A percentile compares a stretch with the other conserved stretches of the same genome.
phyloP scores from a whole-genome alignment of 2,113 vertebrate genomes.

The Carlito syrichta region DNA sequence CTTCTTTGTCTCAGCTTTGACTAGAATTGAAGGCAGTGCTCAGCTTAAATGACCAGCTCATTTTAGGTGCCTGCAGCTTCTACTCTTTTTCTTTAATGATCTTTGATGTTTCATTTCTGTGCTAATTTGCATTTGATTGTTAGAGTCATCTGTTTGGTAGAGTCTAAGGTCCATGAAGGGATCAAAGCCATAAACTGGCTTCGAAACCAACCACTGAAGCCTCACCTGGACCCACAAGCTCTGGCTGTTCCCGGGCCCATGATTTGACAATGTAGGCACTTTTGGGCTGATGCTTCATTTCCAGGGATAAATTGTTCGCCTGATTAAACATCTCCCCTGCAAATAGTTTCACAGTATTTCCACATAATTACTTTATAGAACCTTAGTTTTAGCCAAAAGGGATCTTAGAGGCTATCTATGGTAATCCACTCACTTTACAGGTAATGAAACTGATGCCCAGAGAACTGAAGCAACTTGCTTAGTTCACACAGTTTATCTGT shows the following conservation, averaged over 20 bases:
- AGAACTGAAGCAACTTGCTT: background rate
- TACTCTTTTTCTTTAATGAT: background rate
- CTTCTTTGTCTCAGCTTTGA: background rate
- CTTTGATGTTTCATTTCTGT: background rate
- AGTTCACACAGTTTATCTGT: background rate
- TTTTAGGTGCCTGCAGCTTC: background rate
- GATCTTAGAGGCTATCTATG: background rate
- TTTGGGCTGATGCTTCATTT: background rate
- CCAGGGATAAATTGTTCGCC: background rate
- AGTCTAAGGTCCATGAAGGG: background rate
- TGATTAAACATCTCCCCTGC: background rate
- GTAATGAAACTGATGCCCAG: background rate
- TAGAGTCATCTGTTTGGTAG: background rate
- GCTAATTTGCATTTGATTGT: background rate
- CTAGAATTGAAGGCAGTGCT: background rate
- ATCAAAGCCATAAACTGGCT: background rate
- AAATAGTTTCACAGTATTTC: background rate
- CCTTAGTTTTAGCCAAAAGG: background rate
- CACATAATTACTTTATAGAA: background rate
- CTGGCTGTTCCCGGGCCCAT: background rate
- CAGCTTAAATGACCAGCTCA: background rate
- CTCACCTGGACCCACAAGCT: background rate
- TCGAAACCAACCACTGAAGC: background rate
- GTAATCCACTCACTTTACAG: background rate
- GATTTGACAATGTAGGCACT: background rate